phyloP scores from a whole-genome alignment of 2,797 vertebrate species.

The Cynodonichthys magdalenae region DNA sequence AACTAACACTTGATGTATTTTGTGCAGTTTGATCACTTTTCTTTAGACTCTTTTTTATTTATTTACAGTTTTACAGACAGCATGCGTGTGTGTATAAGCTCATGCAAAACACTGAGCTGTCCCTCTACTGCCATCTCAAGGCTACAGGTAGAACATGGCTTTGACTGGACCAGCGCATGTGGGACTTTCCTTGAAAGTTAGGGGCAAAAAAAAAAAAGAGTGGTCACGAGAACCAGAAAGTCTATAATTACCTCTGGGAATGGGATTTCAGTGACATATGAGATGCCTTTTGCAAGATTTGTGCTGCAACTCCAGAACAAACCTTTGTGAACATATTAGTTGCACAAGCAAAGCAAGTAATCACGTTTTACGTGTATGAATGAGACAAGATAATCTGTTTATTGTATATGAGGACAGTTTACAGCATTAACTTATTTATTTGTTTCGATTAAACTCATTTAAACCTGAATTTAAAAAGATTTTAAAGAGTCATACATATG shows the following conservation, averaged over 20 bases:
- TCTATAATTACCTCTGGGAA: conserved; percentile 11
- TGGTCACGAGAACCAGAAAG: conserved; percentile 14
- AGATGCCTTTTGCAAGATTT: too few relatives aligned
- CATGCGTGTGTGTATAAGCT: conserved; percentile 5
- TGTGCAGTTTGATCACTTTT: conserved; percentile 49
- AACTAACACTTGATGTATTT: conserved; percentile 51
- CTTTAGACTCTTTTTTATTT: conserved; percentile 8
- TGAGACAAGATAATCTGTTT: too few relatives aligned
- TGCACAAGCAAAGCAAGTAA: too few relatives aligned
- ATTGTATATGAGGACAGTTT: too few relatives aligned
- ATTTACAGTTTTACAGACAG: conserved; percentile 37
- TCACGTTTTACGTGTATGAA: too few relatives aligned
- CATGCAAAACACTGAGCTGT: conserved; percentile 37
- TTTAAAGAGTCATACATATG: too few relatives aligned
- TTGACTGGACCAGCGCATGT: not conserved
- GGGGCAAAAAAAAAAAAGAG: not conserved
- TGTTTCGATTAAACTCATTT: too few relatives aligned
- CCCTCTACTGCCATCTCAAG: conserved; percentile 73
- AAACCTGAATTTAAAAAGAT: too few relatives aligned
- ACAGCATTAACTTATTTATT: too few relatives aligned
- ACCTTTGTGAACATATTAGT: too few relatives aligned
- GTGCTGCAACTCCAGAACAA: too few relatives aligned
- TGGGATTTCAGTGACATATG: not conserved
- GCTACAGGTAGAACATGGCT: conserved; percentile 1
- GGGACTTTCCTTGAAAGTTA: conserved; percentile 17